A percentile compares a stretch with the other conserved stretches of the same genome.
Evolutionary conservation across 2,797 vertebrate species (phyloP).

Genomic region (Premnoplex brunnescens): DNA sequence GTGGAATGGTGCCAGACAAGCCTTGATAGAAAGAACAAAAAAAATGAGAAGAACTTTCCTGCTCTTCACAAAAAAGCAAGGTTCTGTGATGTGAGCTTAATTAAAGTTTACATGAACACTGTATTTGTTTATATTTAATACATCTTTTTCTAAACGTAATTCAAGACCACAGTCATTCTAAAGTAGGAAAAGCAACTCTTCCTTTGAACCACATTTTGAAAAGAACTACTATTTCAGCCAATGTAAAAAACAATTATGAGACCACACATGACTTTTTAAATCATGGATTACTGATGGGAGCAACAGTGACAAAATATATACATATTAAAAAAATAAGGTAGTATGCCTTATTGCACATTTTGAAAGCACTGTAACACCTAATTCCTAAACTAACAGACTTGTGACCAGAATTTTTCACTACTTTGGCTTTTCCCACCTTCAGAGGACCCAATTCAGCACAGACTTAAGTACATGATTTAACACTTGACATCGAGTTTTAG

Average conservation of each 20-base stretch:
- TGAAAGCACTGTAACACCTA: not conserved
- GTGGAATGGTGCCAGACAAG: not conserved
- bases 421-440: not conserved
- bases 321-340: not conserved
- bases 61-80: not conserved
- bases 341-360: not conserved
- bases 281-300: not conserved
- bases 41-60: not conserved
- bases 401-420: not conserved
- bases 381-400: not conserved
- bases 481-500: not conserved
- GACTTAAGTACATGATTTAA: not conserved
- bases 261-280: not conserved
- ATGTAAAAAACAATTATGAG: not conserved
- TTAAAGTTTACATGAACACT: not conserved
- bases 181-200: not conserved
- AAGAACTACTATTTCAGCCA: not conserved
- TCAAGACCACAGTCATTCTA: not conserved
- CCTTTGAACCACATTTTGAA: constrained; percentile 5
- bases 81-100: not conserved
- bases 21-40: not conserved
- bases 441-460: not conserved
- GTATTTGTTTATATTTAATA: constrained; percentile 22
- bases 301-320: not conserved
- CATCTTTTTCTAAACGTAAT: constrained; percentile 8